Base-by-base conservation (phyloP, 2,888 invertebrate genomes). In the Helleia helle region DNA sequence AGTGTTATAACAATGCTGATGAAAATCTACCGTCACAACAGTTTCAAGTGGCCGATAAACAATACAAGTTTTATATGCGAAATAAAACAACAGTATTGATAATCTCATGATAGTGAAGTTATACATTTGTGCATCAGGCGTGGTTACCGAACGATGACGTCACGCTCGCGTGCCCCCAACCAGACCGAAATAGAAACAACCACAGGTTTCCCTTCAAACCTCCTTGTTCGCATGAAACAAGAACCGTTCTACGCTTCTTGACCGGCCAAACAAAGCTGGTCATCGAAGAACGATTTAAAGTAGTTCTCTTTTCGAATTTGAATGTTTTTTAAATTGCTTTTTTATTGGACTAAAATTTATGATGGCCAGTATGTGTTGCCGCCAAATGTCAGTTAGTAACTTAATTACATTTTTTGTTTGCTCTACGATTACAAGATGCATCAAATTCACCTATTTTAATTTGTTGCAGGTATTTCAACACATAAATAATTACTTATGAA, bases 291-390 rank as follows among this genome's bases (percentile, higher is more conserved):
- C 55, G 48, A 52, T 55, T 58, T 57, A 54, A 52, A 58, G 51
- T 54, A 58, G 67, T 63, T 68, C 70, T 65, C 60, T 65, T 69
- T 76, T 69, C 65, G 58, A 71, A 71, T 76, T 76, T 67, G 71
- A 73, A 69, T 71, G 70, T 73, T 71, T 72, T 76, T 73, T 68
- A 71, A 75, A 81, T 80, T 79, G 72, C 75, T 76, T 79, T 79
- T 81, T 79, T 80, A 81, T 79, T 81, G 73, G 79, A 65, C 64
- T 68, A 64, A 62, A 74, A 79, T 81, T 80, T 79, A 81, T 77
- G 65, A 62, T 55, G 54, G 55, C 61, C 59, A 59, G 64, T 58
- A 58, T 69, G 62, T 63, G 71, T 73, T 68, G 69, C 72, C 65
- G 75, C 74, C 74, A 71, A 71, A 71, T 69, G 56, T 68, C 62